Percentiles rank a stretch among this genome's conserved stretches.
Evolutionary conservation across 1,140 invertebrate species (phyloP).

Genomic region (Drosophila oshimai): DNA sequence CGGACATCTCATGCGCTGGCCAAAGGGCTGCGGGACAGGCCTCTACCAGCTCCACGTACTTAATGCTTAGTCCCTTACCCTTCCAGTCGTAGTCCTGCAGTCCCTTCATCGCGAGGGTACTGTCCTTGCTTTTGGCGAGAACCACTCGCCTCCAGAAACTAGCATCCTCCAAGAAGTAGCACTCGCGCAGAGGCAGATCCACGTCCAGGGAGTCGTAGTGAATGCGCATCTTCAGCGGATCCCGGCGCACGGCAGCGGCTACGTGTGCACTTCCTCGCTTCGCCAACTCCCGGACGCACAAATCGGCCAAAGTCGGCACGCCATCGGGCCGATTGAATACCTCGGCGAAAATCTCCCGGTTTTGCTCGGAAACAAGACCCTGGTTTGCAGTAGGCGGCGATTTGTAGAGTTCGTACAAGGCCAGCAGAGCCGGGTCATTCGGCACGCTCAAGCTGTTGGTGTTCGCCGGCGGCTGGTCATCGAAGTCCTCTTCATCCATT

Average conservation of each 20-base stretch:
- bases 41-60: slow-evolving; percentile 70
- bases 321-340: slow-evolving; percentile 42
- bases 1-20: slow-evolving; percentile 53
- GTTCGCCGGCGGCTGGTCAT: slow-evolving; percentile 28
- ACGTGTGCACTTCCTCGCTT: slow-evolving; percentile 10
- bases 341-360: slow-evolving; percentile 52
- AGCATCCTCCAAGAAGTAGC: slow-evolving; percentile 49
- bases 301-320: slow-evolving; percentile 53
- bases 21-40: slow-evolving; percentile 55
- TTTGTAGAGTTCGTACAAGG: slow-evolving; percentile 50
- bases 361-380: slow-evolving; percentile 34
- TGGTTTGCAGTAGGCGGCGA: slow-evolving; percentile 20
- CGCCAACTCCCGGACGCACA: slow-evolving; percentile 53
- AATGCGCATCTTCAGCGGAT: slow-evolving; percentile 48
- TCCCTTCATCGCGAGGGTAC: slow-evolving; percentile 23
- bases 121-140: slow-evolving; percentile 49
- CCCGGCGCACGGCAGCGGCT: slow-evolving; percentile 4
- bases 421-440: slow-evolving; percentile 38
- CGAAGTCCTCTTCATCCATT: slow-evolving; percentile 48
- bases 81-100: slow-evolving; percentile 59
- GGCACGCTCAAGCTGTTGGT: slow-evolving; percentile 53
- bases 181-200: slow-evolving; percentile 55
- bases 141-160: slow-evolving; percentile 66
- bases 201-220: slow-evolving; percentile 60
- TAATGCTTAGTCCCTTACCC: slow-evolving; percentile 57